phyloP scores from a whole-genome alignment of 2,797 vertebrate genomes.

The Sebastes itinus region DNA sequence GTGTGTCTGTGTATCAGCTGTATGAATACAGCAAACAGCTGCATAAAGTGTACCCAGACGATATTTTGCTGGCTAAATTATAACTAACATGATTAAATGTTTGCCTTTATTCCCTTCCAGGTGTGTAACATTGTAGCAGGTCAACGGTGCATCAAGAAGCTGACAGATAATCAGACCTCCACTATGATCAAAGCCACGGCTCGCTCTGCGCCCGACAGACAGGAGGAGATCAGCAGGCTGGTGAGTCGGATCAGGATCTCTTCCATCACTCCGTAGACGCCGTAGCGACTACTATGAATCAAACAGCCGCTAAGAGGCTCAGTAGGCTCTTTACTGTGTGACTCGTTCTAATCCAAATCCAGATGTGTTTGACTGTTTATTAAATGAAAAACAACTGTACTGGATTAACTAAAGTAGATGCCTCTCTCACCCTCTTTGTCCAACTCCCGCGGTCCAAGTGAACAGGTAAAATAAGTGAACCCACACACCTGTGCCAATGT shows the following conservation, averaged over 20 bases:
- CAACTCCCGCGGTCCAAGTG: no score
- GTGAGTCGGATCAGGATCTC: conserved; percentile 79
- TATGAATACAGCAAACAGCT: background rate
- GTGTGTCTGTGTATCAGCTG: background rate
- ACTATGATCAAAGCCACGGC: conserved; percentile 99
- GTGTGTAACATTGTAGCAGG: conserved; percentile 99
- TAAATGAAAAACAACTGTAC: no score
- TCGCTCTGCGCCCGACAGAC: conserved; percentile 95
- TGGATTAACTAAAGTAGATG: no score
- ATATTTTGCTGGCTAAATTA: background rate
- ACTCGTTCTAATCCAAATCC: no score
- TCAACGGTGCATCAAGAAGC: conserved; percentile 98
- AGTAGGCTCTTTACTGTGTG: no score
- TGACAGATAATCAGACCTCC: conserved; percentile 99
- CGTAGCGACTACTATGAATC: no score
- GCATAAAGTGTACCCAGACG: background rate
- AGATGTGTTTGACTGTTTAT: no score
- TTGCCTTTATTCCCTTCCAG: conserved; percentile 69
- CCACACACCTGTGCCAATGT: no score
- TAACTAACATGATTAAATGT: background rate
- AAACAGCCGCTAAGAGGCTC: no score
- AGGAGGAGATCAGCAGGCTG: conserved; percentile 98
- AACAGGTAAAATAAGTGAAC: no score
- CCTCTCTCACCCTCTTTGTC: no score
- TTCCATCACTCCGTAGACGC: background rate